Conservation (phyloP, 2,113 vertebrate genomes). For the Panthera tigris region DNA sequence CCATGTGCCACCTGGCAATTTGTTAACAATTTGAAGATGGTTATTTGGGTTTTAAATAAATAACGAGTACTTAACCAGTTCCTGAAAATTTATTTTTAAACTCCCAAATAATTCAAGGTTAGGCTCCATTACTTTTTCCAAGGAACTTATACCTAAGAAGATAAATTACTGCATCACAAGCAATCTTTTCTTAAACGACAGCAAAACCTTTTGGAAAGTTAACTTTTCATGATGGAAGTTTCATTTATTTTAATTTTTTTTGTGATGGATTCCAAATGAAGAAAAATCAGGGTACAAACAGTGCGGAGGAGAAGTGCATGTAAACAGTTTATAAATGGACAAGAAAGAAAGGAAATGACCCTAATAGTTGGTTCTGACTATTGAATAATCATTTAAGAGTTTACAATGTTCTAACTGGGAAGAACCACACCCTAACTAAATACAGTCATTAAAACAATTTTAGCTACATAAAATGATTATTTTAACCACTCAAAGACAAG, state of each 20-base stretch:
- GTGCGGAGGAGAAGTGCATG: constrained; percentile 13
- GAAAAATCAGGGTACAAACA: constrained; percentile 18
- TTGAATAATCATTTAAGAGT: constrained; percentile 37
- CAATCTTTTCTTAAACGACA: neutral
- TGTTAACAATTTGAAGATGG: neutral
- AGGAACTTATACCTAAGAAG: neutral
- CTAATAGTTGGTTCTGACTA: constrained; percentile 20
- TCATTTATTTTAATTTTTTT: neutral
- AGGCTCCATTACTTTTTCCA: neutral
- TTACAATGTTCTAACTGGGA: constrained; percentile 54
- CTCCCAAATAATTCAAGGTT: neutral
- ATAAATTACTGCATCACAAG: constrained; percentile 18
- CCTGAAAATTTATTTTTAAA: constrained; percentile 1
- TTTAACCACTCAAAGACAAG: constrained; percentile 32
- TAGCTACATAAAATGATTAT: constrained; percentile 33
- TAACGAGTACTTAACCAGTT: neutral
- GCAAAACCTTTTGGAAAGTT: neutral
- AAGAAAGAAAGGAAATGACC: constrained; percentile 47
- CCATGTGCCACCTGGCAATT: neutral
- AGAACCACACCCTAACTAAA: constrained; percentile 42
- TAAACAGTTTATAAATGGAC: constrained; percentile 42
- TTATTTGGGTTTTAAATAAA: neutral
- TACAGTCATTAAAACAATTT: constrained; percentile 48
- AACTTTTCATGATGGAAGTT: neutral
- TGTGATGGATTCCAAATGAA: constrained; percentile 49